phyloP scores from a whole-genome alignment of 1,140 invertebrate species.

The Berghia stephanieae region DNA sequence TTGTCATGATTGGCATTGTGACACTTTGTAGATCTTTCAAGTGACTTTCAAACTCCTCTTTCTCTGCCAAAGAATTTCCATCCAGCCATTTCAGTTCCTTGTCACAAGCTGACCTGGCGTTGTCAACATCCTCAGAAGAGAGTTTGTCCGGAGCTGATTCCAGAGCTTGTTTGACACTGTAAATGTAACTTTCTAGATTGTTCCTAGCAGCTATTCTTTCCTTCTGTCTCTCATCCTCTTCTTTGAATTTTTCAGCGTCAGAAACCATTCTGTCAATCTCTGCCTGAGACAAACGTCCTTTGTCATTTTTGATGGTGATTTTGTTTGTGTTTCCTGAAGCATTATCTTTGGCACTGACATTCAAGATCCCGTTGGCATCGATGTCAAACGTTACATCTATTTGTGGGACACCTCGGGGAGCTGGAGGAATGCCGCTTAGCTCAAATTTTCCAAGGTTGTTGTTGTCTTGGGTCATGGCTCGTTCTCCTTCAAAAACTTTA shows the following conservation, averaged over 20 bases:
- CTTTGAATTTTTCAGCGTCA: conserved; percentile 90
- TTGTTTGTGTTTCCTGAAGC: no score
- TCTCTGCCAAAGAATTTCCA: no score
- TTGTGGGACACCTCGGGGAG: no score
- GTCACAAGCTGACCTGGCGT: conserved; percentile 70
- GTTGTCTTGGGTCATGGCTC: conserved; percentile 83
- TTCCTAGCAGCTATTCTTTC: conserved; percentile 85
- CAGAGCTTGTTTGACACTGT: conserved; percentile 89
- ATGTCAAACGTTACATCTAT: no score
- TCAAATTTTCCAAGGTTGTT: conserved; percentile 69
- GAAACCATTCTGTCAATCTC: no score
- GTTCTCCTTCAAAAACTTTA: conserved; percentile 82
- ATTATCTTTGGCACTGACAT: no score
- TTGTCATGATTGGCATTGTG: conserved; percentile 56
- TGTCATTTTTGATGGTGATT: no score
- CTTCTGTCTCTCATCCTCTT: conserved; percentile 86
- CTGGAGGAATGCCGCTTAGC: conserved; percentile 85
- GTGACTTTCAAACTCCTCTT: no score
- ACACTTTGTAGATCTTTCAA: conserved; percentile 64
- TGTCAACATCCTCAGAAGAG: conserved; percentile 72
- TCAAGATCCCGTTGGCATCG: no score
- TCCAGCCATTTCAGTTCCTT: no score
- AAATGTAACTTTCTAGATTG: conserved; percentile 64
- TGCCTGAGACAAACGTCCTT: no score
- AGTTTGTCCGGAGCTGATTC: conserved; percentile 75